Evolutionary conservation across 2,113 vertebrate genomes (phyloP).

Genomic region (Anser brachyrhynchus): DNA sequence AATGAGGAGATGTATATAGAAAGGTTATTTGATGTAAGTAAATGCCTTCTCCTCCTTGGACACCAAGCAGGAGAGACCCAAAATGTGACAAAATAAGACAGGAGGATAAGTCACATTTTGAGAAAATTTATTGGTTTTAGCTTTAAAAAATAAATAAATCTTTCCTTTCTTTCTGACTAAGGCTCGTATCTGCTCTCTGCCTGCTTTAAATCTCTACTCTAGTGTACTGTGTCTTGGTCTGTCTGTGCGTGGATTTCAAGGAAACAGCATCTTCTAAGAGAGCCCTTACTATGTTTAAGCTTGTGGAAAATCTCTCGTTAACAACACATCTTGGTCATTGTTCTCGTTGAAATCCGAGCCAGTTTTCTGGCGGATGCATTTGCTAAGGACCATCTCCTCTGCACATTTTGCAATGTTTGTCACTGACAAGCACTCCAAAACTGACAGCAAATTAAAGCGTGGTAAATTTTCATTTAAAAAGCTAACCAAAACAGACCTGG

Average conservation of each 20-base stretch:
- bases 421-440: not conserved
- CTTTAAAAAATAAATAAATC: constrained; percentile 66
- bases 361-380: constrained; percentile 12
- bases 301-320: constrained; percentile 59
- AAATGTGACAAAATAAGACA: constrained; percentile 99
- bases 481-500: not conserved
- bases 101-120: constrained; percentile 99
- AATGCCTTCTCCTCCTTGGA: constrained; percentile 95
- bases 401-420: not conserved
- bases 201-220: constrained; percentile 80
- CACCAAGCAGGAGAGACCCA: constrained; percentile 90
- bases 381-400: not conserved
- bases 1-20: constrained; percentile 99
- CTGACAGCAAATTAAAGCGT: not conserved
- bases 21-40: constrained; percentile 99
- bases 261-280: constrained; percentile 38
- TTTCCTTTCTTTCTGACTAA: constrained; percentile 75
- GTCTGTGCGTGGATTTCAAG: constrained; percentile 59
- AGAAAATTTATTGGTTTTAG: constrained; percentile 79
- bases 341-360: constrained; percentile 60
- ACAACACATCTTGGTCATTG: constrained; percentile 64
- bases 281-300: constrained; percentile 40
- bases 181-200: constrained; percentile 76
- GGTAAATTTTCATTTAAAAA: not conserved
- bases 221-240: constrained; percentile 84